Base-by-base conservation (phyloP, 1,140 invertebrate species). In the Physella acuta region DNA sequence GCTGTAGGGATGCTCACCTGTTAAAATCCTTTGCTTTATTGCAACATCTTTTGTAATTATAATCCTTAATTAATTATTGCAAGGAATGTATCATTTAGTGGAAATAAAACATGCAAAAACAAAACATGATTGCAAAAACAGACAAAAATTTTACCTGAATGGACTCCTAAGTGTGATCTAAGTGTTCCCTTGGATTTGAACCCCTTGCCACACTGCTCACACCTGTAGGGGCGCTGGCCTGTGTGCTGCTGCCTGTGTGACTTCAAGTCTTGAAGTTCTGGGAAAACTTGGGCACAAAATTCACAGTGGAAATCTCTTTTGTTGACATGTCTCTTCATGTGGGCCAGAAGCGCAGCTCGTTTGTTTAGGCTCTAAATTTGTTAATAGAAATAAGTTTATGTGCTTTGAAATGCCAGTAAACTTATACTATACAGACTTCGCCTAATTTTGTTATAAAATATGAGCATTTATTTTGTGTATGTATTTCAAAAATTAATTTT, bases 311-410 rank as follows among this genome's bases (percentile, higher is more conserved):
- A 62, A 17, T 28, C n/a, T 26, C 44, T 62, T n/a, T 44, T 62
- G 11, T 26, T 11, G 17, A 62, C 26, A 24, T 65, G 62, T 8
- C 62, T 39, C 20, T 65, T 65, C 62, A 52, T 65, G 34, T 65
- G 62, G n/a, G 62, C 62, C 62, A 65, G 49, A 3, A 65, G 49
- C 1, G 62, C 62, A 33, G 44, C 28, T 20, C 62, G 44, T 51
- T 51, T 51, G 28, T 51, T 52, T 24, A 65, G 17, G 11, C 44
- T 17, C 62, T 65, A 49, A n/a, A 34, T n/a, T n/a, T n/a, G n/a
- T n/a, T n/a, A n/a, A n/a, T n/a, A n/a, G n/a, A n/a, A n/a, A n/a
- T 14, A 11, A 49, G 44, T 49, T 49, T n/a, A 49, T 49, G 44
- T 14, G n/a, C n/a, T n/a, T n/a, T n/a, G n/a, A n/a, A n/a, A n/a